Evolutionary conservation across 1,140 invertebrate genomes (phyloP).

Genomic region (Cardiocondyla obscurior): DNA sequence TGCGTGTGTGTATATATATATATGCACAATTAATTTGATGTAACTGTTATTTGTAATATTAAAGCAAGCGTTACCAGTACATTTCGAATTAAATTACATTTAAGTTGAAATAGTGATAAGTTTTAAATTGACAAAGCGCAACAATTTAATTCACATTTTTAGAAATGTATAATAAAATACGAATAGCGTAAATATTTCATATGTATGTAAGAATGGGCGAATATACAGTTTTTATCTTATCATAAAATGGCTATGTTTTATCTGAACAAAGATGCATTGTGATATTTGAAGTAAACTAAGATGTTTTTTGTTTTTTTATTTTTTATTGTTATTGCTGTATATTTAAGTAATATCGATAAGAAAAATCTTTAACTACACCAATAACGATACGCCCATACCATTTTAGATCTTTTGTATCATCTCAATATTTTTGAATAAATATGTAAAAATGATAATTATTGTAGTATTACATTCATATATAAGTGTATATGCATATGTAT

Average conservation of each 20-base stretch:
- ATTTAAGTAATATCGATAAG: constrained; percentile 72
- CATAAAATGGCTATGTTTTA: constrained; percentile 78
- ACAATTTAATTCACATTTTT: constrained; percentile 50
- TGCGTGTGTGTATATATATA: neutral
- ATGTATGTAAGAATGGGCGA: neutral
- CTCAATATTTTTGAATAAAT: constrained; percentile 55
- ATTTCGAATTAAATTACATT: constrained; percentile 30
- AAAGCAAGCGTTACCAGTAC: constrained; percentile 28
- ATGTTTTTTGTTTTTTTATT: too few species aligned
- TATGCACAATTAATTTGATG: constrained; percentile 13
- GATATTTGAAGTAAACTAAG: constrained; percentile 78
- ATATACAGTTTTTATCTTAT: constrained; percentile 75
- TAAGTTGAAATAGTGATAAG: constrained; percentile 26
- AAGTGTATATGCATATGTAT: neutral
- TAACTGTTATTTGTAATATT: constrained; percentile 31
- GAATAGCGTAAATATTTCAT: constrained; percentile 28
- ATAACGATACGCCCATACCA: constrained; percentile 17
- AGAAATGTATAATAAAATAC: constrained; percentile 53
- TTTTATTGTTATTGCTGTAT: constrained; percentile 42
- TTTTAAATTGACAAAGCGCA: constrained; percentile 30
- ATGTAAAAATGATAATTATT: constrained; percentile 35
- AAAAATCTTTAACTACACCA: constrained; percentile 60
- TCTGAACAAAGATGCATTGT: constrained; percentile 80
- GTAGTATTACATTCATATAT: neutral
- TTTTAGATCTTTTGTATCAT: constrained; percentile 54